These are phyloP conservation scores for Lepilemur ruficaudatus DNA, from an alignment of 2,797 vertebrate genomes.

Conservation along the genomic window DNA sequence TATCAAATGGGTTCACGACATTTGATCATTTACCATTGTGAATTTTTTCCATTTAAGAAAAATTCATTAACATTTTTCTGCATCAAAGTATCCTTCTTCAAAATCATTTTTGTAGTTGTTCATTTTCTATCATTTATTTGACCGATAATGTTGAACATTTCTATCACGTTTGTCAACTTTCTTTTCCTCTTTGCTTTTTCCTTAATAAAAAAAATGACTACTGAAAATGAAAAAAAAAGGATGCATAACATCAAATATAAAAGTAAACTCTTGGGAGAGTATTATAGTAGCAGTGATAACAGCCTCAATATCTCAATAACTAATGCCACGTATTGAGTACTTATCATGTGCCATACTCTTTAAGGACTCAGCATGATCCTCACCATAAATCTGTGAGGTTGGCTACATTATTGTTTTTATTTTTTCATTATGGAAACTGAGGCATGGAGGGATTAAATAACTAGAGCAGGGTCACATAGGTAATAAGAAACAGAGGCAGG, in stretches of 20 bases:
- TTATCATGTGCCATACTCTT: background rate
- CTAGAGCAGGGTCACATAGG: background rate
- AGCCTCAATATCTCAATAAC: background rate
- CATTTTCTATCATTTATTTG: background rate
- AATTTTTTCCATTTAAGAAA: background rate
- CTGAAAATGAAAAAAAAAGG: background rate
- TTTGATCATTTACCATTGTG: background rate
- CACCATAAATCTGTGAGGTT: background rate
- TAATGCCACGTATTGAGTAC: background rate
- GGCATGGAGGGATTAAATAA: background rate
- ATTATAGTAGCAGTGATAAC: background rate
- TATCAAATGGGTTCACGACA: background rate
- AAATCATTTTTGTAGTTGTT: background rate
- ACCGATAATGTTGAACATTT: background rate
- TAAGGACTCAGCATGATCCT: background rate
- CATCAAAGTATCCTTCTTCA: background rate
- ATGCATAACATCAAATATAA: background rate
- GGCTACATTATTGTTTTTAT: background rate
- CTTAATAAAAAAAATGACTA: background rate
- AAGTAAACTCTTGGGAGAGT: background rate
- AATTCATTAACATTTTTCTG: background rate
- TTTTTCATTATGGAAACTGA: constrained; percentile 5
- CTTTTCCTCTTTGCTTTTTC: background rate
- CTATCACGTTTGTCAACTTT: background rate
- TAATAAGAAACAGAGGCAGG: background rate